Evolutionary conservation across 23 tunicate species (phyloP).

Genomic region (Halocynthia aurantium): DNA sequence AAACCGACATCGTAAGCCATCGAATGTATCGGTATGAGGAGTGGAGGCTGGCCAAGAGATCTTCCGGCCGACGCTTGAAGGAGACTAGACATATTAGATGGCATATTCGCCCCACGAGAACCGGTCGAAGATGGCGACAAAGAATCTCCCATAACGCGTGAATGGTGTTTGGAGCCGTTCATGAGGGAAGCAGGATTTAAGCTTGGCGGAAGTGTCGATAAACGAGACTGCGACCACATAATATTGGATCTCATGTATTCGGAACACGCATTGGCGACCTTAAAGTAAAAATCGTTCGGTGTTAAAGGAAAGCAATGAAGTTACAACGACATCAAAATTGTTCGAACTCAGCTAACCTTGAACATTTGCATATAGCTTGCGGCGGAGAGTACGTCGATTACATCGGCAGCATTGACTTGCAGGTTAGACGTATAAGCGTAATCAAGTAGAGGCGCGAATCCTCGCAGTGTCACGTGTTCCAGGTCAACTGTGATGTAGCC

Average conservation of each 20-base stretch:
- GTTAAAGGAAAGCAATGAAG: background rate
- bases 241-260: conserved; percentile 79
- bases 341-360: conserved; percentile 40
- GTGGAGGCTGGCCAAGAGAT: conserved; percentile 53
- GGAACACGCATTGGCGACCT: conserved; percentile 86
- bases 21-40: conserved; percentile 77
- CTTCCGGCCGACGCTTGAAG: conserved; percentile 38
- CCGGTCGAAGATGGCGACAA: conserved; percentile 3
- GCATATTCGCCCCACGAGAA: conserved; percentile 12
- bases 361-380: conserved; percentile 97
- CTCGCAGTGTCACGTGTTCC: conserved; percentile 79
- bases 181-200: background rate
- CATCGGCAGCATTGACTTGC: conserved; percentile 72
- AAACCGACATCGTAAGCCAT: conserved; percentile 71
- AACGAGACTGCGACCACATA: conserved; percentile 24
- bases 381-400: conserved; percentile 88
- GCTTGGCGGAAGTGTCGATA: background rate
- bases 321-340: background rate
- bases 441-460: conserved; percentile 87
- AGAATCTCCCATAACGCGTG: conserved; percentile 20
- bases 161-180: background rate
- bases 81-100: conserved; percentile 49
- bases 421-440: conserved; percentile 92
- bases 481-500: conserved; percentile 78
- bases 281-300: background rate